Conservation (phyloP, 2,797 vertebrate genomes). For the Simalia tracyae region DNA sequence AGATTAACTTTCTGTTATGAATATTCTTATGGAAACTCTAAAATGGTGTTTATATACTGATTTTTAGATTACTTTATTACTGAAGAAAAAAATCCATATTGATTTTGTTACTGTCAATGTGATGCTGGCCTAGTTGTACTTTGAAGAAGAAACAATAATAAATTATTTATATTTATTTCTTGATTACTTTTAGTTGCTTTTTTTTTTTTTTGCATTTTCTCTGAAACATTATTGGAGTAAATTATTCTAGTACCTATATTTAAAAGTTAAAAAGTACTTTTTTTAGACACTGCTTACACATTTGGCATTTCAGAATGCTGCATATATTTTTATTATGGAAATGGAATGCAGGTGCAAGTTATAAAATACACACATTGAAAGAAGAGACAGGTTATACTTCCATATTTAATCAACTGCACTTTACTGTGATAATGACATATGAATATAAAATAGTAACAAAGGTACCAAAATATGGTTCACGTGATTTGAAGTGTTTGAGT, state of each 20-base stretch:
- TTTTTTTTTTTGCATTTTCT: neutral
- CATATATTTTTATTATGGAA: neutral
- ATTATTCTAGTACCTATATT: neutral
- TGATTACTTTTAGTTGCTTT: neutral
- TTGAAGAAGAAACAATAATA: neutral
- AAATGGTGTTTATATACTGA: neutral
- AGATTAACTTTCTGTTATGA: neutral
- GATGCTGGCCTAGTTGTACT: neutral
- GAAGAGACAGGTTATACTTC: neutral
- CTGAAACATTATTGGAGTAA: neutral
- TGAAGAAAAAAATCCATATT: neutral
- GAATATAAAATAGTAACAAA: neutral
- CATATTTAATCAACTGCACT: neutral
- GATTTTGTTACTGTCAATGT: neutral
- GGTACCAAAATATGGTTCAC: neutral
- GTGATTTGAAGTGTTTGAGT: neutral
- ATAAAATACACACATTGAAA: neutral
- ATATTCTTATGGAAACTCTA: neutral
- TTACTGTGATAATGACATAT: neutral
- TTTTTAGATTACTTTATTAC: neutral
- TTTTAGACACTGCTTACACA: neutral
- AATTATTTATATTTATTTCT: neutral
- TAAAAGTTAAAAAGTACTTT: neutral
- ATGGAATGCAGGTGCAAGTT: neutral
- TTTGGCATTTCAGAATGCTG: neutral